phyloP scores from a whole-genome alignment of 2,113 vertebrate genomes.

The Thamnaconus septentrionalis region DNA sequence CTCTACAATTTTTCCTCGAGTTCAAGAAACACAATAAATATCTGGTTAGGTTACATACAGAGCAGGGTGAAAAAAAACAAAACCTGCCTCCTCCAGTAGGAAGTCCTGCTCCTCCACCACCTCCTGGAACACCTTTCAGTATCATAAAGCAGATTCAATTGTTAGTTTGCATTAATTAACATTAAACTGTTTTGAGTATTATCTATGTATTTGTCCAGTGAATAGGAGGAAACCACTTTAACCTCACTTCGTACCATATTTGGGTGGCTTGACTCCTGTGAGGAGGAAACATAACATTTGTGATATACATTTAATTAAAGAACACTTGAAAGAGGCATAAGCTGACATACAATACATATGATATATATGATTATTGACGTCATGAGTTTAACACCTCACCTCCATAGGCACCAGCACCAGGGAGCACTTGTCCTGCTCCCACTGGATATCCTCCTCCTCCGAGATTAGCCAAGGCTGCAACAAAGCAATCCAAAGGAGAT shows the following conservation, averaged over 20 bases:
- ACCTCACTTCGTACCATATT: slow-evolving; percentile 38
- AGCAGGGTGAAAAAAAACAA: too few species aligned
- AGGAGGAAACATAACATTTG: neutral
- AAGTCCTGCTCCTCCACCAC: slow-evolving; percentile 22
- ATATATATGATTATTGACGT: too few species aligned
- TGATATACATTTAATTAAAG: neutral
- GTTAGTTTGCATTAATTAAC: too few species aligned
- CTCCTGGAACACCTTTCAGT: slow-evolving; percentile 11
- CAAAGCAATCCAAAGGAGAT: slow-evolving; percentile 5
- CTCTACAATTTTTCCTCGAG: too few species aligned
- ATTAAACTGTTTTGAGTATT: too few species aligned
- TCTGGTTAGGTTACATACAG: too few species aligned
- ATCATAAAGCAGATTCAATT: too few species aligned
- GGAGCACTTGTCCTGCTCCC: slow-evolving; percentile 32
- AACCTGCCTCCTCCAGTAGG: neutral
- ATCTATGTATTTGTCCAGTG: neutral
- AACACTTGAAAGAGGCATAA: neutral
- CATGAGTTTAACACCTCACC: slow-evolving; percentile 20
- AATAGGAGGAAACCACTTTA: neutral
- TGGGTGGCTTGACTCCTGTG: slow-evolving; percentile 51
- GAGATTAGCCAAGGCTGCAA: slow-evolving; percentile 43
- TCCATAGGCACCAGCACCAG: slow-evolving; percentile 39
- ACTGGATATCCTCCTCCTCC: slow-evolving; percentile 48
- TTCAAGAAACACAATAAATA: too few species aligned
- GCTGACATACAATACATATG: too few species aligned